phyloP scores from a whole-genome alignment of 2,113 vertebrate genomes.

The Helogale parvula region DNA sequence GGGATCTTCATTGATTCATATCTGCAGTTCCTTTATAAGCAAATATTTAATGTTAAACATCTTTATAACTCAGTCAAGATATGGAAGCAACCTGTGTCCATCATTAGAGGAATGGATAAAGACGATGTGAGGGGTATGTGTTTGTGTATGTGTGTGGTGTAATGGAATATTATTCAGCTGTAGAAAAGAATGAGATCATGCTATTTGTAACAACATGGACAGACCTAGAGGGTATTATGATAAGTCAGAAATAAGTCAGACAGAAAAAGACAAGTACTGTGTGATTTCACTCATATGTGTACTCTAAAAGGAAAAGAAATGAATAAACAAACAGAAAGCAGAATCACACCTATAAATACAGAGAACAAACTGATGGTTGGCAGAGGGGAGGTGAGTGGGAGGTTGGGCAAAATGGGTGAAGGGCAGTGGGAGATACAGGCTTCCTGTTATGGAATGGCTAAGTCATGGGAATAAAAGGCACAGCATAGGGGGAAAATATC shows the following conservation, averaged over 20 bases:
- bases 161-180: neutral
- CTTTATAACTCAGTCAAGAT: neutral
- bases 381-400: neutral
- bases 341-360: neutral
- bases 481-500: neutral
- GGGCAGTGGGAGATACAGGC: neutral
- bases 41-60: neutral
- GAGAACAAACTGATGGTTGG: neutral
- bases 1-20: neutral
- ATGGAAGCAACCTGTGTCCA: neutral
- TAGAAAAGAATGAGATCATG: neutral
- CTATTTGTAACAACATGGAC: neutral
- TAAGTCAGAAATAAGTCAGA: neutral
- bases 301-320: neutral
- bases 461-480: neutral
- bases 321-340: neutral
- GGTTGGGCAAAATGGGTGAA: neutral
- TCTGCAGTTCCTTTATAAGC: neutral
- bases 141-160: neutral
- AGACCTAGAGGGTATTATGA: neutral
- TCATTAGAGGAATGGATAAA: neutral
- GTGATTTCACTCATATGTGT: neutral
- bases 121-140: neutral
- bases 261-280: neutral
- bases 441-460: neutral